Conservation (phyloP, 2,797 vertebrate genomes). For the Nasua narica region DNA sequence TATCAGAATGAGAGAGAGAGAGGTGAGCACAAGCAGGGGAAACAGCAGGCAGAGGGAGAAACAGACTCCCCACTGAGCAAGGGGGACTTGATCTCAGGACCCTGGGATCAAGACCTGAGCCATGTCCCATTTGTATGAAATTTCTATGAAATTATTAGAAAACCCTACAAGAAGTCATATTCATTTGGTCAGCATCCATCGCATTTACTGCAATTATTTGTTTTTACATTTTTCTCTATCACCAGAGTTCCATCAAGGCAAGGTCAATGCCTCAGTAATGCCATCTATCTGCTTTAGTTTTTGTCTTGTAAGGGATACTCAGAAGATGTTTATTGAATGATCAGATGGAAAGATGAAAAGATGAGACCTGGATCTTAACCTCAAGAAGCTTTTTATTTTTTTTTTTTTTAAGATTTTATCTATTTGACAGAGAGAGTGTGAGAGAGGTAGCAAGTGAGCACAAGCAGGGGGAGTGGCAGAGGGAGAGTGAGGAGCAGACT, state of each 20-base stretch:
- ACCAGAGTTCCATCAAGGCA: background rate
- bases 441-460: too few relatives aligned
- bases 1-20: too few relatives aligned
- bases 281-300: background rate
- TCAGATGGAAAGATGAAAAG: background rate
- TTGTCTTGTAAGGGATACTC: background rate
- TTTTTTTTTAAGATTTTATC: too few relatives aligned
- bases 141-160: constrained; percentile 23
- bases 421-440: too few relatives aligned
- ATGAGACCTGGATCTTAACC: background rate
- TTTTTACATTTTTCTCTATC: background rate
- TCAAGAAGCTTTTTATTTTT: background rate
- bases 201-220: background rate
- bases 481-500: too few relatives aligned
- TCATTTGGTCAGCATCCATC: background rate
- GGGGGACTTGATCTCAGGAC: background rate
- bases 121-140: background rate
- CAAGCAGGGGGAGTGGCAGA: too few relatives aligned
- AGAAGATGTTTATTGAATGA: background rate
- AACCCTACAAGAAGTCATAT: background rate
- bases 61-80: background rate
- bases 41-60: background rate
- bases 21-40: background rate
- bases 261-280: background rate
- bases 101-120: background rate